Evolutionary conservation across 2,888 invertebrate genomes (phyloP), one percentile per base, ranked within the genome.

Genomic region (Onchidella celtica): DNA sequence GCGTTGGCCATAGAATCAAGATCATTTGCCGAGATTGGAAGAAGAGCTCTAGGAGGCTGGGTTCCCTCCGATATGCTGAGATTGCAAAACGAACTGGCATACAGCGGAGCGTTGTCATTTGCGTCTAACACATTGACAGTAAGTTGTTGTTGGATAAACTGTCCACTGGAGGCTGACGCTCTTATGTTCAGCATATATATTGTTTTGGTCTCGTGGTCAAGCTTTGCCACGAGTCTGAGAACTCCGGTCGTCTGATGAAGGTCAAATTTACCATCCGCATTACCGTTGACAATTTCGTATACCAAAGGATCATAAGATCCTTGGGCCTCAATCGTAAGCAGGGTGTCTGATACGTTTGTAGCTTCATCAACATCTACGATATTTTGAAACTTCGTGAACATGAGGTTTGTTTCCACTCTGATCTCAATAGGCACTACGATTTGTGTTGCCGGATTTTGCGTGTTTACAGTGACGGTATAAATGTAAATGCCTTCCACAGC

Each of bases 381-480:
- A 17, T n/a, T 57, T n/a, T 70, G 75, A 21, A 75, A 61, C 2
- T 40, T 65, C 3, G 11, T 29, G n/a, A 74, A 75, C 14, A 0
- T 40, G 24, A 81, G 69, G 17, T 29, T 21, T 0, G 47, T 68
- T 38, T 75, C 75, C 14, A 81, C 69, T 2, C 27, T 40, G 29
- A 79, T 73, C 14, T 73, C 47, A 32, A 79, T 66, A 2, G 36
- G 6, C 17, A 74, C 34, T 24, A 59, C 40, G n/a, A 88, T 88
- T 61, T 85, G 66, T n/a, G 83, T 79, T 1, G 91, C 89, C 40
- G 81, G 83, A 0, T 89, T 89, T 27, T 88, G 88, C 85, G 90
- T 90, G 14, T 84, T 86, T 14, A 90, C 91, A 34, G 86, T 85
- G 36, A 91, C 85, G 24, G 81, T 83, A 34, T 90, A 76, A 32